Evolutionary conservation across 2,797 vertebrate genomes (phyloP).

Genomic region (Enteromius trimaculatus): DNA sequence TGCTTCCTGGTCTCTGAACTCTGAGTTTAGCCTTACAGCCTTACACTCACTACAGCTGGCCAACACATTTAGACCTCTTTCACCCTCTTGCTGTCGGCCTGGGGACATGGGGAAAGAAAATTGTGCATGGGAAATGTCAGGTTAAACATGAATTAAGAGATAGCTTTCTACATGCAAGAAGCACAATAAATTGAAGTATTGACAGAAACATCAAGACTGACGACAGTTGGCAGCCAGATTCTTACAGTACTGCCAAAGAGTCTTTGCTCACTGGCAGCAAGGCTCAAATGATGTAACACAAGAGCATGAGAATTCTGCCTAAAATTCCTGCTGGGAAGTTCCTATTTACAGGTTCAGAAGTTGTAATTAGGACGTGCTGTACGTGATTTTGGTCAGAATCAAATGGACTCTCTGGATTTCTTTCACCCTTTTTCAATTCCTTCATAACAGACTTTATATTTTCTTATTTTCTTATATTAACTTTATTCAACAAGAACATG

Average conservation of each 20-base stretch:
- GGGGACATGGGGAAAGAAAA: not conserved
- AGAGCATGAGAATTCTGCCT: conserved; percentile 7
- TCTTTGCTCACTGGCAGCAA: conserved; percentile 5
- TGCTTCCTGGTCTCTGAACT: conserved; percentile 36
- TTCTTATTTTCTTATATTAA: not conserved
- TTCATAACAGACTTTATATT: not conserved
- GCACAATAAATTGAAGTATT: not conserved
- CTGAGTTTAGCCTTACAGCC: conserved; percentile 1
- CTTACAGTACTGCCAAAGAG: conserved; percentile 19
- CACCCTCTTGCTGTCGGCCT: not conserved
- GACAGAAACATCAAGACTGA: conserved; percentile 11
- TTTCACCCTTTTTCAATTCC: not conserved
- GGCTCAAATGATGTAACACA: conserved; percentile 31
- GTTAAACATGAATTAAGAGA: conserved; percentile 33
- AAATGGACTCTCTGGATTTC: not conserved
- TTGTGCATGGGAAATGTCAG: conserved; percentile 15
- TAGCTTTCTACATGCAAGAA: conserved; percentile 12
- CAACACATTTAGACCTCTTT: conserved; percentile 17
- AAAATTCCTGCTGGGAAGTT: not conserved
- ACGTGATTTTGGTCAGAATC: not conserved
- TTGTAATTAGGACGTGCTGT: not conserved
- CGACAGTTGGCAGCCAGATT: not conserved
- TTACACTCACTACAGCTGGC: conserved; percentile 45
- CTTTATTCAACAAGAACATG: not conserved
- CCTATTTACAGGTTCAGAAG: not conserved